These are phyloP conservation scores for Adrianichthys oophorus DNA, from an alignment of 2,797 vertebrate genomes.

Conservation along the genomic window DNA sequence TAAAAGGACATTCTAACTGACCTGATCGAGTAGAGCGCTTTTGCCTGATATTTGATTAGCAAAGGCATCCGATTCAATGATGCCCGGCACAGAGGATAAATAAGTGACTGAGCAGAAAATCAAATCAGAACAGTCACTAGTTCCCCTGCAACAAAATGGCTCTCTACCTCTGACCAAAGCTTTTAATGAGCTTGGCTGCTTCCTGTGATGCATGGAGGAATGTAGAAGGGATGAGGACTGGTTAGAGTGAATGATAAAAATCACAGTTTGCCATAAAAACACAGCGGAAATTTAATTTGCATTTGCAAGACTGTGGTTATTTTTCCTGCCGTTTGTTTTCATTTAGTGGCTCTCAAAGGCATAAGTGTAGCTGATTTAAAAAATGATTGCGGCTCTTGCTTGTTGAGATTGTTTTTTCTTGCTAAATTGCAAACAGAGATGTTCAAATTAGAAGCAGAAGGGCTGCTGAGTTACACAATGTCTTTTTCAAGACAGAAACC, in stretches of 20 bases:
- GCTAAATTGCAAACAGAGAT: conserved; percentile 28
- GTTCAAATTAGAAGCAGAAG: conserved; percentile 25
- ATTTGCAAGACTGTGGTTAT: neutral
- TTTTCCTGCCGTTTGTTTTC: neutral
- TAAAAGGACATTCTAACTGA: conserved; percentile 43
- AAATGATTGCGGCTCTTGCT: neutral
- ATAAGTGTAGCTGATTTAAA: neutral
- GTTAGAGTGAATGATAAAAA: neutral
- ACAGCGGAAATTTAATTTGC: neutral
- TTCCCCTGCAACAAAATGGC: conserved; percentile 34
- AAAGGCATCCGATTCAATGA: conserved; percentile 67
- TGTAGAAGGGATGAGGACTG: neutral
- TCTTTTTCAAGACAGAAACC: conserved; percentile 13
- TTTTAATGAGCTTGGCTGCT: conserved; percentile 53
- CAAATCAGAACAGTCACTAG: conserved; percentile 37
- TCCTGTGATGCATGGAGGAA: conserved; percentile 18
- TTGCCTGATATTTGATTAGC: conserved; percentile 59
- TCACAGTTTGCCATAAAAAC: neutral
- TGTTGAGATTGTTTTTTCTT: conserved; percentile 13
- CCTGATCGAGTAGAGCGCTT: conserved; percentile 18
- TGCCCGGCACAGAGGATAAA: conserved; percentile 52
- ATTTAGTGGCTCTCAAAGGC: neutral
- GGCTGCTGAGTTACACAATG: conserved; percentile 2
- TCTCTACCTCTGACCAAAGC: conserved; percentile 39
- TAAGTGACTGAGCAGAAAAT: conserved; percentile 66